A percentile compares a stretch with the other conserved stretches of the same genome.
Evolutionary conservation across 2,113 vertebrate species (phyloP).

Genomic region (Myrmecobius fasciatus): DNA sequence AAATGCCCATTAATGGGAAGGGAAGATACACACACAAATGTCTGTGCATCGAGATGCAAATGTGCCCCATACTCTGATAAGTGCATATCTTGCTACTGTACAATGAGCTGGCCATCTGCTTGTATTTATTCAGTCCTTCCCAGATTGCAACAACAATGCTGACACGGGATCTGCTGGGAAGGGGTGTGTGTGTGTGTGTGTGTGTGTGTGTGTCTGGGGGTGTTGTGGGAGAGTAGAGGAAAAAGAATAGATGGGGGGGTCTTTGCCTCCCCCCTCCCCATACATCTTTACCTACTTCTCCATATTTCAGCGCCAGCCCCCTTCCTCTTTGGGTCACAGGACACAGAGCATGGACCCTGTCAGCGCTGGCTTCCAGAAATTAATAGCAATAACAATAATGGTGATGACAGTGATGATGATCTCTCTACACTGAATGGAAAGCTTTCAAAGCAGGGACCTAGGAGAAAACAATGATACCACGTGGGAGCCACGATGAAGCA

Average conservation of each 20-base stretch:
- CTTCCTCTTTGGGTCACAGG: background rate
- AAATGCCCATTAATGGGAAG: slow-evolving; percentile 63
- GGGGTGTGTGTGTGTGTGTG: background rate
- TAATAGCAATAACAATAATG: background rate
- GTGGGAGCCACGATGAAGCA: background rate
- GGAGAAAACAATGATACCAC: background rate
- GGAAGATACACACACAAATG: slow-evolving; percentile 46
- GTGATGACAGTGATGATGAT: background rate
- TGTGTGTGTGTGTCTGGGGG: background rate
- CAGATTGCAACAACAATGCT: slow-evolving; percentile 74
- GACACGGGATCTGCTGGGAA: slow-evolving; percentile 55
- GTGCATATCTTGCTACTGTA: slow-evolving; percentile 69
- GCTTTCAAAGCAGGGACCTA: background rate
- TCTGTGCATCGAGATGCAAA: slow-evolving; percentile 63
- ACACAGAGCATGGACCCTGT: background rate
- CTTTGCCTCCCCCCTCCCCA: background rate
- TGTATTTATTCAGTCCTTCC: slow-evolving; percentile 79
- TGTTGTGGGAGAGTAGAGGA: background rate
- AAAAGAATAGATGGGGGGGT: background rate
- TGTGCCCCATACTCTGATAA: slow-evolving; percentile 55
- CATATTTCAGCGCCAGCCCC: background rate
- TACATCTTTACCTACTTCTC: background rate
- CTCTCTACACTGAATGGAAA: background rate
- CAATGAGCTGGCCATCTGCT: slow-evolving; percentile 78
- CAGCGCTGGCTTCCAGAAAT: background rate